Evolutionary conservation across 92 coral and sea anemone species (phyloP).

Genomic region (Palythoa grandiflora): DNA sequence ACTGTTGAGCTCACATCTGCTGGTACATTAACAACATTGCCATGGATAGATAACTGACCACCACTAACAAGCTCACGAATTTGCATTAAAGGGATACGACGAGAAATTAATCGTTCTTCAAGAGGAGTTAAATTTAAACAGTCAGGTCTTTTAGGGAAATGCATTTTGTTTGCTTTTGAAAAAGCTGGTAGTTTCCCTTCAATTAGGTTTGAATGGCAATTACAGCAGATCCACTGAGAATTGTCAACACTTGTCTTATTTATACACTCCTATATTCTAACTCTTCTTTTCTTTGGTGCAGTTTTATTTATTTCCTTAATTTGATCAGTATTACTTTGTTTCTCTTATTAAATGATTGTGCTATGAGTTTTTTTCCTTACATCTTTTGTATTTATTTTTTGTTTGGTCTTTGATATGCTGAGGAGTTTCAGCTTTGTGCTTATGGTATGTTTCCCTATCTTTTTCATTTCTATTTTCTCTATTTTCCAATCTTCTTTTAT

Average conservation of each 20-base stretch:
- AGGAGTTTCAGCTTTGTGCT: not conserved
- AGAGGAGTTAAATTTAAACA: slow-evolving; percentile 57
- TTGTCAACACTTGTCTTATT: slow-evolving; percentile 59
- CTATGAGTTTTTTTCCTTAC: slow-evolving; percentile 7
- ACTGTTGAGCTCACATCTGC: slow-evolving; percentile 67
- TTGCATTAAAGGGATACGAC: slow-evolving; percentile 16
- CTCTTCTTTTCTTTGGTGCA: slow-evolving; percentile 22
- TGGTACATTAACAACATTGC: not conserved
- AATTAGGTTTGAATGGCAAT: slow-evolving; percentile 41
- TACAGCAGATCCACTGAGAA: slow-evolving; percentile 63
- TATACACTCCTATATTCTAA: slow-evolving; percentile 60
- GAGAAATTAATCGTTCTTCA: slow-evolving; percentile 65
- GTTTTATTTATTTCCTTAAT: slow-evolving; percentile 30
- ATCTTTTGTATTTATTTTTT: slow-evolving; percentile 23
- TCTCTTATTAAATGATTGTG: slow-evolving; percentile 25
- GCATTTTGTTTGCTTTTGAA: slow-evolving; percentile 68
- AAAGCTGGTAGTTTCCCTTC: slow-evolving; percentile 62
- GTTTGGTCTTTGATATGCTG: slow-evolving; percentile 15
- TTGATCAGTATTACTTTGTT: slow-evolving; percentile 44
- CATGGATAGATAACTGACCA: slow-evolving; percentile 39
- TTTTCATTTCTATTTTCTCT: slow-evolving; percentile 44
- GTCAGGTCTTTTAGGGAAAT: slow-evolving; percentile 54
- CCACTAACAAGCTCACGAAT: slow-evolving; percentile 73
- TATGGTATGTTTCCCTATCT: slow-evolving; percentile 27
- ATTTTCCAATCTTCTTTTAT: slow-evolving; percentile 52